Evolutionary conservation across 1,140 invertebrate species (phyloP), one percentile per base, ranked within the genome.

Genomic region (Neomicropteryx cornuta): DNA sequence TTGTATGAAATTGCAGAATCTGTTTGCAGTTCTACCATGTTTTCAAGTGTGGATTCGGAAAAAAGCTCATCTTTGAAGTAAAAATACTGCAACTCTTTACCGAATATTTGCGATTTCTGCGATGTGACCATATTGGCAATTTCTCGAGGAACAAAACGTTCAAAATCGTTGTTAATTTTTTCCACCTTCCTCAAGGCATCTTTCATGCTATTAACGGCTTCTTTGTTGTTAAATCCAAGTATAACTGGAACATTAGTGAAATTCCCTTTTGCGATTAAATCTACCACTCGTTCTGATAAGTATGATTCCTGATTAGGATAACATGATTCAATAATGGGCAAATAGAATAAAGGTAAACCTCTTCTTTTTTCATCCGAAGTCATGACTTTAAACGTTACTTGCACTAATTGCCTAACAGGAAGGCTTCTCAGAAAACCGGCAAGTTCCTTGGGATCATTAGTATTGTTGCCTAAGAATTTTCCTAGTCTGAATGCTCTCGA

Each of bases 191-290:
- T 57, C 16, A 52, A 18, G 40, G 32, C 13, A 23, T 30, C 24
- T 49, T 49, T 23, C 43, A 46, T 29, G 32, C n/a, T 5, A 33
- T 37, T 30, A 54, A 40, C 5, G 58, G 70, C 63, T 59, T 81
- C 79, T n/a, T 61, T 43, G 27, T 41, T 54, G 34, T 61, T 73
- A 24, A 71, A 66, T 2, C 79, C 79, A 19, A 75, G 49, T 3
- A 81, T 63, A 5, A 71, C 55, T 2, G 79, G 77, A 17, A 79
- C 60, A 31, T 72, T 59, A 23, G 70, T 52, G 24, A 68, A 69
- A 11, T 53, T 49, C 36, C 66, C 61, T 14, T 42, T 55, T 38
- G 45, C 48, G 21, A 69, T 44, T 22, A 54, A 41, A 36, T 58
- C 38, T 21, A 47, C 32, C 5, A 58, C 52, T 22, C 47, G 21